Evolutionary conservation across 2,888 invertebrate genomes (phyloP), one percentile per base, ranked within the genome.

Genomic region (Lacanobia wlatinum): DNA sequence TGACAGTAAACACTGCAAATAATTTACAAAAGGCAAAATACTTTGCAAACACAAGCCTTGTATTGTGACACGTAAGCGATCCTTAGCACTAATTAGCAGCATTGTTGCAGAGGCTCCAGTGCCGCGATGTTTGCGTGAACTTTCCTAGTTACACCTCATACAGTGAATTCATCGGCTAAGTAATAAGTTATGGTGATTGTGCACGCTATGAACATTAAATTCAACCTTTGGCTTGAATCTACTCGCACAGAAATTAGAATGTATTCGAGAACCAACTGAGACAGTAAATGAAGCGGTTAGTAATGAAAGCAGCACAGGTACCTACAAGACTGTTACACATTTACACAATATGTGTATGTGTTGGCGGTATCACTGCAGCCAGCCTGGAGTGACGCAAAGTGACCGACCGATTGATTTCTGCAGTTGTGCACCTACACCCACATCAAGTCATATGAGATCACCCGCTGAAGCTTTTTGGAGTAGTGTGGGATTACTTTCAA

Each of bases 1-100:
- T 71, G 71, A 76, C 72, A 68, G 67, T 82, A 74, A 79, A 76
- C 79, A 84, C 59, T 68, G 83, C 73, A 71, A 83, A 83, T 83
- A 82, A 82, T 82, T 79, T 73, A 80, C 70, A 75, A 75, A 72
- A 76, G 59, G 61, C 76, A 60, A 67, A 69, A 73, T 73, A 62
- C 58, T 75, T 83, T 65, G 16, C 58, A 61, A 80, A 70, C 63
- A 58, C 59, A 50, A 34, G 61, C 34, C 43, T 53, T 50, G 67
- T 56, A 34, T 58, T 55, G 56, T 55, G 52, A 40, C 50, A 52
- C 14, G 43, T 21, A 28, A 61, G 40, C 52, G 46, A 48, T 67
- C 34, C 50, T 66, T 48, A 79, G 64, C 70, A 58, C 46, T 68
- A 73, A 83, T 70, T 70, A 80, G 65, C 40, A 34, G 46, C 48